Conservation (phyloP, 2,888 invertebrate species). For the Rotaria macrura region DNA sequence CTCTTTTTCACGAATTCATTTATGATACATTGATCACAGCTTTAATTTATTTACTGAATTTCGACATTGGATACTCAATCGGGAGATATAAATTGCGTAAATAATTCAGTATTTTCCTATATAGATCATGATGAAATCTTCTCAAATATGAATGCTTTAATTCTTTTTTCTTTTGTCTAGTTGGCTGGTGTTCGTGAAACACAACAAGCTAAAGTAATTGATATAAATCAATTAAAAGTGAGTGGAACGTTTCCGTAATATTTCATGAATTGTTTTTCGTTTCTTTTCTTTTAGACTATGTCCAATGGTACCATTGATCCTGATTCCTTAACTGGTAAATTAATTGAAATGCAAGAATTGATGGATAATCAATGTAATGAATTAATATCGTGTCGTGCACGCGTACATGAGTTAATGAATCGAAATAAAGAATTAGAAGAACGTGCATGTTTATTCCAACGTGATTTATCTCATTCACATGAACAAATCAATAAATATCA, state of each 20-base stretch:
- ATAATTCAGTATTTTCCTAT: no score
- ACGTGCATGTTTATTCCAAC: conserved; percentile 71
- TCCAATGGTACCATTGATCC: conserved; percentile 58
- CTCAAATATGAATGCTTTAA: no score
- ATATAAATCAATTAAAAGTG: neutral
- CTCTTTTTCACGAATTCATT: no score
- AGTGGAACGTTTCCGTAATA: neutral
- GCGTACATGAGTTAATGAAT: conserved; percentile 71
- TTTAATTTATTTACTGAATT: no score
- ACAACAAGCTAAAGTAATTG: neutral
- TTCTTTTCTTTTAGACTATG: conserved; percentile 49
- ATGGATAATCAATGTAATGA: conserved; percentile 67
- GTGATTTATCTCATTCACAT: conserved; percentile 65
- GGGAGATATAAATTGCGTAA: no score
- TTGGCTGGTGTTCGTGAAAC: conserved; percentile 13
- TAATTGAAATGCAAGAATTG: conserved; percentile 53
- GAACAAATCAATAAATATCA: conserved; percentile 82
- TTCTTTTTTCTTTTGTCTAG: neutral
- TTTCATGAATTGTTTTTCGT: no score
- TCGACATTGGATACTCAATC: no score
- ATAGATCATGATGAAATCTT: no score
- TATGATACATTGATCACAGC: no score
- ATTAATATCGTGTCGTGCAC: conserved; percentile 75
- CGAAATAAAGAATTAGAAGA: conserved; percentile 77
- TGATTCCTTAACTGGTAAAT: conserved; percentile 54